Evolutionary conservation across 2,113 vertebrate species (phyloP), one percentile per base, ranked within the genome.

Genomic region (Sphaerodactylus townsendi): DNA sequence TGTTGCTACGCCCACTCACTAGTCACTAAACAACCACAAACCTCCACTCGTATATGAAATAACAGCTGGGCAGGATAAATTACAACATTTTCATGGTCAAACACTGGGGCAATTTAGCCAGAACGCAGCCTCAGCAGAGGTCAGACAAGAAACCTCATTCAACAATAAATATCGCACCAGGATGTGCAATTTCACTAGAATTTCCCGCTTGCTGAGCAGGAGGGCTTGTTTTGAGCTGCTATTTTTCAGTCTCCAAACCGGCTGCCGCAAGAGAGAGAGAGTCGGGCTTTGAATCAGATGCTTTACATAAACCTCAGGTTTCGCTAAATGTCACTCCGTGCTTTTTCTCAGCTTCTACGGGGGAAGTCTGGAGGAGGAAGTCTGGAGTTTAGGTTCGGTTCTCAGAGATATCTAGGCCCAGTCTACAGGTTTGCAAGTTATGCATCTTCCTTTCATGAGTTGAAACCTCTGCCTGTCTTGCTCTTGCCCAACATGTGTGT

Each of bases 231-330:
- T 91, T 95, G 91, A 95, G 92, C 35, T 91, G 87, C 92, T 95
- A 93, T 94, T 95, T 94, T 95, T 95, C 89, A 84, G 92, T 91
- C 90, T 81, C 82, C 76, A 86, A 80, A 88, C 87, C 93, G 83
- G 83, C 92, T 92, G 88, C 87, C 82, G 82, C 92, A 86, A 91
- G 19, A 91, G 19, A 88, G 87, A 91, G 19, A 91, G 19, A 88
- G 94, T 95, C 86, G 89, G 92, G 87, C 92, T 95, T 95, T 97
- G 96, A 96, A 95, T 96, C 96, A 97, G 87, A 91, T 89, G 85
- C 93, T 96, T 96, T 97, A 96, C 95, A 96, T 95, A 95, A 96
- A 94, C 92, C 95, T 96, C 91, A 94, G 69, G 91, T 93, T 95
- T 95, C 95, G 92, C 91, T 95, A 93, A 94, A 94, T 93, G 86